phyloP scores from a whole-genome alignment of 2,888 invertebrate species.

The Xanthorhoe designata region DNA sequence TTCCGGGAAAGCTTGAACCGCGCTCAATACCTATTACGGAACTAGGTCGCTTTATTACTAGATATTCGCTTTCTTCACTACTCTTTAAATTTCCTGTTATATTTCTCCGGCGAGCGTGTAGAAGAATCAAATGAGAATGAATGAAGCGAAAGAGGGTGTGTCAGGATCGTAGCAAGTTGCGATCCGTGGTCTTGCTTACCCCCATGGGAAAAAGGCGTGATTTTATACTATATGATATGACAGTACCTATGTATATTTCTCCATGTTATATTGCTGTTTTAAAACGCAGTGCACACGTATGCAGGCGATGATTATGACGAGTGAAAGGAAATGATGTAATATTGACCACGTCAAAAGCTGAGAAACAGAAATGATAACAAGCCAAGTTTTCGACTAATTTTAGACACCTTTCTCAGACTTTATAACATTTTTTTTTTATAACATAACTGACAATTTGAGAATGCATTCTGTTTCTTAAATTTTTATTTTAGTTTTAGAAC shows the following conservation, averaged over 20 bases:
- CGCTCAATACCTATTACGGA: slow-evolving; percentile 10
- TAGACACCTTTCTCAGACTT: slow-evolving; percentile 3
- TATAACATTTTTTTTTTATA: neutral
- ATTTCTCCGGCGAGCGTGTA: too few species aligned
- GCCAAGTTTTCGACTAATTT: slow-evolving; percentile 2
- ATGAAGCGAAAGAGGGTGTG: too few species aligned
- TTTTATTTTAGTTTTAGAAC: too few species aligned
- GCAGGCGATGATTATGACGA: slow-evolving; percentile 1
- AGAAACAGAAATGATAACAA: slow-evolving; percentile 9
- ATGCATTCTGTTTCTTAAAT: too few species aligned
- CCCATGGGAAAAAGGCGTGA: too few species aligned
- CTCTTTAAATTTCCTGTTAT: neutral
- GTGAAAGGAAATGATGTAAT: slow-evolving; percentile 21
- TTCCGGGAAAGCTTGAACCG: slow-evolving; percentile 15
- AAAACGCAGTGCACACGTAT: neutral
- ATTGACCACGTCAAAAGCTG: slow-evolving; percentile 17
- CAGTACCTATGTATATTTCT: too few species aligned
- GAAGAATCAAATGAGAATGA: too few species aligned
- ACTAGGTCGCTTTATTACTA: slow-evolving; percentile 15
- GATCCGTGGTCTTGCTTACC: too few species aligned
- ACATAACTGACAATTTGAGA: neutral
- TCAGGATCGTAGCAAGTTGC: too few species aligned
- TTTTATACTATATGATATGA: too few species aligned
- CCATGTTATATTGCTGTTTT: too few species aligned
- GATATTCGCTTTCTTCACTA: neutral